phyloP scores from a whole-genome alignment of 1,140 invertebrate genomes.

The Drosophila watanabei region DNA sequence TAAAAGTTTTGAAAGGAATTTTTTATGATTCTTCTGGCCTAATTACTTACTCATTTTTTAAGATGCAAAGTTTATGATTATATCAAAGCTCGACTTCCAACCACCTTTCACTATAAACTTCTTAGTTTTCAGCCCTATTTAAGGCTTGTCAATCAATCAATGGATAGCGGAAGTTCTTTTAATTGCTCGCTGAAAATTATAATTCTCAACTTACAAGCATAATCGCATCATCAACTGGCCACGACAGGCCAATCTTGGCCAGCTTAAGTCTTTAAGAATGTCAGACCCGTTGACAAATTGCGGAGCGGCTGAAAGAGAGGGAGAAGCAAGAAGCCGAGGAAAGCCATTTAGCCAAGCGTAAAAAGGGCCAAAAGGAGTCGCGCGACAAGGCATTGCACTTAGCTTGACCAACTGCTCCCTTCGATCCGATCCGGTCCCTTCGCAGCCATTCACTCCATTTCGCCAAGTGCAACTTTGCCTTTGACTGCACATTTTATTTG shows the following conservation, averaged over 20 bases:
- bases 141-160: slow-evolving; percentile 44
- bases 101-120: background rate
- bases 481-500: slow-evolving; percentile 72
- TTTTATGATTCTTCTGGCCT: slow-evolving; percentile 57
- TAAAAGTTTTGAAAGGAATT: slow-evolving; percentile 63
- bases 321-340: background rate
- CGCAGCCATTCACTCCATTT: background rate
- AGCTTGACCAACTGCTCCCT: slow-evolving; percentile 59
- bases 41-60: slow-evolving; percentile 49
- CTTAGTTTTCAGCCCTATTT: slow-evolving; percentile 5
- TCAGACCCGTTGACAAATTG: slow-evolving; percentile 69
- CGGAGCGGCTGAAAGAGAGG: slow-evolving; percentile 5
- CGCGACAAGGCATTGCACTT: slow-evolving; percentile 80
- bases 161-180: slow-evolving; percentile 8
- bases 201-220: slow-evolving; percentile 53
- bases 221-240: slow-evolving; percentile 27
- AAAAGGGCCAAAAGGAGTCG: slow-evolving; percentile 54
- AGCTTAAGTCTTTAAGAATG: slow-evolving; percentile 70
- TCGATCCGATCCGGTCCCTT: background rate
- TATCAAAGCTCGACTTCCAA: slow-evolving; percentile 46
- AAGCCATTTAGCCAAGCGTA: slow-evolving; percentile 23
- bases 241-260: slow-evolving; percentile 42
- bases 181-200: slow-evolving; percentile 58
- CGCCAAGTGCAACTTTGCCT: slow-evolving; percentile 61
- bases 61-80: slow-evolving; percentile 56